Base-by-base conservation (phyloP, 2,113 vertebrate genomes). In the Lepisosteus oculatus region DNA sequence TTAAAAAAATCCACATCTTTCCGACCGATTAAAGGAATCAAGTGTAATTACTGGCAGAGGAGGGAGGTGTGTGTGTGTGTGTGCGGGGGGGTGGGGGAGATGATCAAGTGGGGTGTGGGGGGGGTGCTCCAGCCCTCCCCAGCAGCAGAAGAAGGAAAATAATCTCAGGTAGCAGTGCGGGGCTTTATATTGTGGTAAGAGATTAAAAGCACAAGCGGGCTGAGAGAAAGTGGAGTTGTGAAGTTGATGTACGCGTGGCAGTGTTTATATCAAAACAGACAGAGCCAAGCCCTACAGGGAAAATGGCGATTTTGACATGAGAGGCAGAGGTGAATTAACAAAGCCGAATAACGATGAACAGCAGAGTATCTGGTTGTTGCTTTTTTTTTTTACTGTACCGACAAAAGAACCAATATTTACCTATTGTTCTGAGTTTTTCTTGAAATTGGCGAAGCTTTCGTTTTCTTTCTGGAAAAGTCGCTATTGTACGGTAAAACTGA, bases 401-500 rank as follows among this genome's bases (percentile, higher is more conserved):
- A 42, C 0, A 51, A 63, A 59, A 77, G 41, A 55, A 62, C 0
- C 54, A 56, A 78, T 77, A 88, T 81, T 92, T 95, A 99, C 97
- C 97, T 96, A 92, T 94, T 97, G 90, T 93, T 97, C 83, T 89
- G 94, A 85, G 92, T 83, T 93, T 97, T 98, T 90, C 95, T 93
- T 91, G 93, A 92, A 82, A 96, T 91, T 84, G 93, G 79, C 76
- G 93, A 91, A 64, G 93, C 82, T 95, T 97, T 98, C 89, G 93
- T 93, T 93, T 96, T 99, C 93, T 98, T 97, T 88, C 93, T 85
- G 90, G 94, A 90, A 84, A 94, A 96, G 92, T 97, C 95, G 80
- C 89, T 94, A 83, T 93, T 94, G 92, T 93, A 98, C 67, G 96
- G 97, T 89, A 98, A 92, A 86, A 96, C 94, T 76, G 97, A 97